A percentile compares a stretch with the other conserved stretches of the same genome.
Conservation (phyloP, 2,797 vertebrate species). For the Rhabdophis nuchalis region DNA sequence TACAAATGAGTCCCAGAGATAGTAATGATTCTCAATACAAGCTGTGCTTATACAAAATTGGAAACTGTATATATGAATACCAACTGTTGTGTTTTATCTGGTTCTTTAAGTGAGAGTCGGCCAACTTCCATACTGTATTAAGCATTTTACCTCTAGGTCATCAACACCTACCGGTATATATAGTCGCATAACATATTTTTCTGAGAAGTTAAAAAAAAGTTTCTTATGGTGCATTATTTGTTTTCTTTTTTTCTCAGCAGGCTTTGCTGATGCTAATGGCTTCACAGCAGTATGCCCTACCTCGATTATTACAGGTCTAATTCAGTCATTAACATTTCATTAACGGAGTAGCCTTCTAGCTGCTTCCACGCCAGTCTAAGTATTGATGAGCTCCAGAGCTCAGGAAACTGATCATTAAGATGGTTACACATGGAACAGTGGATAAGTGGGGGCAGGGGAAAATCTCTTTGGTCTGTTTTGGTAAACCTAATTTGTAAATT, state of each 20-base stretch:
- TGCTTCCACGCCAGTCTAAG: constrained; percentile 76
- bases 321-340: constrained; percentile 99
- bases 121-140: not conserved
- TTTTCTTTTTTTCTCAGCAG: constrained; percentile 83
- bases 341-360: constrained; percentile 90
- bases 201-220: constrained; percentile 55
- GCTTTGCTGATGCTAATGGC: constrained; percentile 89
- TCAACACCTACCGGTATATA: constrained; percentile 77
- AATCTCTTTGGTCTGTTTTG: not conserved
- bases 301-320: constrained; percentile 94
- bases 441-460: not conserved
- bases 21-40: not conserved
- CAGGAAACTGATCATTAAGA: constrained; percentile 77
- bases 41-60: not conserved
- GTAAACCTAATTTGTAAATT: not conserved
- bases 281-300: constrained; percentile 86
- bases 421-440: constrained; percentile 43
- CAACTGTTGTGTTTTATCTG: accelerated
- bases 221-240: constrained; percentile 68
- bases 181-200: constrained; percentile 55
- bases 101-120: accelerated
- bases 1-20: not conserved
- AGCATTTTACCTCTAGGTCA: constrained; percentile 55
- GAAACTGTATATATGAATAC: accelerated
- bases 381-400: constrained; percentile 81